Evolutionary conservation across 2,888 invertebrate species (phyloP).

Genomic region (Noctua fimbriata): DNA sequence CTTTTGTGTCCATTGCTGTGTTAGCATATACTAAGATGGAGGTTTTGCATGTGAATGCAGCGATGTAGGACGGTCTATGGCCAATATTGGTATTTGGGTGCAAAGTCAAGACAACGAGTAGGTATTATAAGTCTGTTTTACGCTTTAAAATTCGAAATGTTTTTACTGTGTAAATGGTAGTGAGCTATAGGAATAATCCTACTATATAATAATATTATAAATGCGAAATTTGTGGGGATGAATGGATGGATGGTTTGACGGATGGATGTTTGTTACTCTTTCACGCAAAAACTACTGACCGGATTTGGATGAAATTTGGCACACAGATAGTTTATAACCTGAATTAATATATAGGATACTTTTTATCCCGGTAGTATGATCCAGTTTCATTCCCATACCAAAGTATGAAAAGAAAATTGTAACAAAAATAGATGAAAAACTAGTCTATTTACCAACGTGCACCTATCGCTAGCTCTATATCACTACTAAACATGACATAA

Average conservation of each 20-base stretch:
- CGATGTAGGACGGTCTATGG: background rate
- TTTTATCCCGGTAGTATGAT: no score
- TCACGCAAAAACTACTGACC: no score
- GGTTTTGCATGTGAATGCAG: background rate
- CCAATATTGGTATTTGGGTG: background rate
- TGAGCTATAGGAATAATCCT: background rate
- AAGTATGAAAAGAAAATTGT: background rate
- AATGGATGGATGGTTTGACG: no score
- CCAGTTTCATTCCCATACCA: background rate
- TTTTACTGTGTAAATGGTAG: background rate
- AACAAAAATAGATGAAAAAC: background rate
- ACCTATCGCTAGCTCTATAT: background rate
- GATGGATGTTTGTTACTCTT: no score
- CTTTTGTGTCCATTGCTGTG: background rate
- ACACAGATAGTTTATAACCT: no score
- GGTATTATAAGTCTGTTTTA: background rate
- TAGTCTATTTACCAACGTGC: background rate
- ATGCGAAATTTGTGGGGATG: no score
- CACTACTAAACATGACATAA: conserved; percentile 22
- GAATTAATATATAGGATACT: no score
- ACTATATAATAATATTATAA: no score
- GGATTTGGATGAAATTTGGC: no score
- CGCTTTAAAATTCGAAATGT: background rate
- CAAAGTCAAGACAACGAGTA: background rate
- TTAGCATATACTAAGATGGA: no score